phyloP scores from a whole-genome alignment of 2,113 vertebrate genomes.

The Dromas ardeola region DNA sequence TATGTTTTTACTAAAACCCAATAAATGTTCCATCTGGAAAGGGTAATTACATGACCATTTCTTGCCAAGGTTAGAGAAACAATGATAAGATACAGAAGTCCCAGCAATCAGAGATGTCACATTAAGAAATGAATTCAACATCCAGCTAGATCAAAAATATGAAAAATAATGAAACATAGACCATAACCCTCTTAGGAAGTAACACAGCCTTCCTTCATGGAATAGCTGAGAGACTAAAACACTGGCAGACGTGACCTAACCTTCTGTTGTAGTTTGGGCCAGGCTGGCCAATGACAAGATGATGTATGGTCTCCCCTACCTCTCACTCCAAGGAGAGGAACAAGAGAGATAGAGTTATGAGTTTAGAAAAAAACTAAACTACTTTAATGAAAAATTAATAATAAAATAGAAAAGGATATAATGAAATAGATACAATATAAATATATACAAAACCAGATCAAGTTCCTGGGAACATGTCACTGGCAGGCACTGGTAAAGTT shows the following conservation, averaged over 20 bases:
- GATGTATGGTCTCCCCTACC: too few species aligned
- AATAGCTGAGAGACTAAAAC: neutral
- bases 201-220: neutral
- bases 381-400: too few species aligned
- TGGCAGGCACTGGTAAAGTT: too few species aligned
- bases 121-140: neutral
- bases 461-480: too few species aligned
- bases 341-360: too few species aligned
- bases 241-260: neutral
- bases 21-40: neutral
- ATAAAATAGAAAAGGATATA: too few species aligned
- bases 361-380: too few species aligned
- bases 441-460: too few species aligned
- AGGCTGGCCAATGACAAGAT: too few species aligned
- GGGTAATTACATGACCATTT: neutral
- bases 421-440: too few species aligned
- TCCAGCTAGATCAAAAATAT: neutral
- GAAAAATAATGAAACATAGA: neutral
- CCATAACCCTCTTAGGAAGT: neutral
- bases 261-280: neutral
- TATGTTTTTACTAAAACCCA: neutral
- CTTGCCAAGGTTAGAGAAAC: neutral
- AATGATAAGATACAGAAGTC: neutral
- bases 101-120: neutral
- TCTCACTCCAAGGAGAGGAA: too few species aligned